phyloP scores from a whole-genome alignment of 2,113 vertebrate genomes.

The Tragulus kanchil region DNA sequence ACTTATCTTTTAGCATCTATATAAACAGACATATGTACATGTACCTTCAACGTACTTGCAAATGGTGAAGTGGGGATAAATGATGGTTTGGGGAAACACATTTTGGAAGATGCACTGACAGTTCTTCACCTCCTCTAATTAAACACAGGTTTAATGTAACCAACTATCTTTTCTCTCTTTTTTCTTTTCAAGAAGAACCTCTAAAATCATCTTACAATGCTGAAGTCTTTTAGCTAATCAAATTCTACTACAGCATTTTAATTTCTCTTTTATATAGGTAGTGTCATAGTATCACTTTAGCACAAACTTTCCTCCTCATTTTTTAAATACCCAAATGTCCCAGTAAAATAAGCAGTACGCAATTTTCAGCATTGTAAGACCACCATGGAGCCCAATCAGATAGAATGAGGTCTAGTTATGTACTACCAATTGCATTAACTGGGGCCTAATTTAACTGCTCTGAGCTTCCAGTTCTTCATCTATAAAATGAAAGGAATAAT shows the following conservation, averaged over 20 bases:
- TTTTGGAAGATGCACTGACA: background rate
- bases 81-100: background rate
- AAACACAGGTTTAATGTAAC: background rate
- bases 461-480: background rate
- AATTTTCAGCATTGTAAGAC: background rate
- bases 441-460: conserved; percentile 32
- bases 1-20: background rate
- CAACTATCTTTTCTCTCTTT: background rate
- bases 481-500: conserved; percentile 31
- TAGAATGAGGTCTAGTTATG: background rate
- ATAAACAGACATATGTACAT: background rate
- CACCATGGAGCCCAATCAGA: background rate
- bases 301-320: background rate
- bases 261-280: background rate
- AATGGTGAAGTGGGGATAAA: background rate
- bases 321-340: conserved; percentile 17
- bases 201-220: background rate
- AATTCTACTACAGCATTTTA: background rate
- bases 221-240: conserved; percentile 1
- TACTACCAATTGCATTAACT: background rate
- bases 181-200: conserved; percentile 7
- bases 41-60: background rate
- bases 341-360: background rate
- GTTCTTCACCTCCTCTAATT: background rate
- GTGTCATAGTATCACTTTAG: background rate